phyloP scores from a whole-genome alignment of 2,797 vertebrate genomes.

The Pseudomugil gertrudae region DNA sequence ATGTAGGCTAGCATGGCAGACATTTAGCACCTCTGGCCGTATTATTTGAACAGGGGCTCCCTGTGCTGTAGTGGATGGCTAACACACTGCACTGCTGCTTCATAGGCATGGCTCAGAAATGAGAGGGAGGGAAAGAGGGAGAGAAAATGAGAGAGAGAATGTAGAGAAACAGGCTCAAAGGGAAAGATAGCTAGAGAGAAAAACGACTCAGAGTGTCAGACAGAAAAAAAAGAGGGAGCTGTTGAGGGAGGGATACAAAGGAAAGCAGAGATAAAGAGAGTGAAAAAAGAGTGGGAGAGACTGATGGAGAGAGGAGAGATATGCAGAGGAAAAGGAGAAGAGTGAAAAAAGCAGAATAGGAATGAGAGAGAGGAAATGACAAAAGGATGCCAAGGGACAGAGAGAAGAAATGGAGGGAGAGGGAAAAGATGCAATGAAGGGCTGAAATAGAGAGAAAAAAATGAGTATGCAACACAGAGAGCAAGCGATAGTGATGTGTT shows the following conservation, averaged over 20 bases:
- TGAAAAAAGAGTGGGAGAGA: constrained; percentile 57
- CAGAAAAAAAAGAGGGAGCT: constrained; percentile 39
- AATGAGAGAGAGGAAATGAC: constrained; percentile 49
- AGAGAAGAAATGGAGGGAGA: constrained; percentile 47
- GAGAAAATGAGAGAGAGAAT: constrained; percentile 57
- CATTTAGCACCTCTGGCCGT: constrained; percentile 41
- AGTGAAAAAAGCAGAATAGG: constrained; percentile 37
- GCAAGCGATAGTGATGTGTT: constrained; percentile 57
- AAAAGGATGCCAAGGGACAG: constrained; percentile 50
- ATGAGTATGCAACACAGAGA: constrained; percentile 33
- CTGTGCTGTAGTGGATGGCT: constrained; percentile 44
- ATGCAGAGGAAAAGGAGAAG: constrained; percentile 31
- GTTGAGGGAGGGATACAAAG: constrained; percentile 63
- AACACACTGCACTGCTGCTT: constrained; percentile 52
- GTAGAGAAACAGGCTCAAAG: constrained; percentile 62
- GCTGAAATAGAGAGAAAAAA: constrained; percentile 42
- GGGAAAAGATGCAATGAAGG: constrained; percentile 51
- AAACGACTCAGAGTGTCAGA: constrained; percentile 57
- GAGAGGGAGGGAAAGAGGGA: constrained; percentile 50
- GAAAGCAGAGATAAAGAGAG: constrained; percentile 66
- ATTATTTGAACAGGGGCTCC: constrained; percentile 45
- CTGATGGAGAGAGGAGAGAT: constrained; percentile 46
- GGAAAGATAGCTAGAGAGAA: constrained; percentile 66
- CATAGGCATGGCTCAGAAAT: constrained; percentile 52
- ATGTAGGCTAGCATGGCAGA: constrained; percentile 48